Base-by-base conservation (phyloP, 64 coral and sea anemone species). In the Exaiptasia diaphana region DNA sequence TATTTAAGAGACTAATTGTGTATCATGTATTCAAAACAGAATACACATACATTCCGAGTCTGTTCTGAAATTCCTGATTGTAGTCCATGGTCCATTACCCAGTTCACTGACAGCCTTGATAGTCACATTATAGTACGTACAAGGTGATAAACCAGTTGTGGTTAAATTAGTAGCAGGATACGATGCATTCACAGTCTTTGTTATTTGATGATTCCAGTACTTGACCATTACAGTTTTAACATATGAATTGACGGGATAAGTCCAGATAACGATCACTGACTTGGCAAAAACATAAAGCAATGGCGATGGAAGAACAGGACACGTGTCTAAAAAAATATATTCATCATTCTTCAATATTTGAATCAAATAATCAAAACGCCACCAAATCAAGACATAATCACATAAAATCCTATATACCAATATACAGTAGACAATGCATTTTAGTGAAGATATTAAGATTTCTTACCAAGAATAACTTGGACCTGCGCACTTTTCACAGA, bases 11-110 rank as follows among this genome's bases (percentile, higher is more conserved):
- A 46, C 15, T 46, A 46, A 46, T 6, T 15, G 5, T 46, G 43
- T 46, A 46, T 8, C 15, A 15, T 46, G 5, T 46, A 46, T 46
- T 8, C 15, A 46, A 7, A 46, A 15, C 43, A 6, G 23, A 11
- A 1, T 4, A 1, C 14, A 52, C 71, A 28, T 59, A 79, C 85
- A 52, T 68, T 50, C 73, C 21, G 85, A 88, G 24, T 79, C 74
- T 22, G 85, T 88, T 37, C 20, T 88, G 31, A 88, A 59, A 6
- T 54, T 68, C 0, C 11, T n/a, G n/a, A 24, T 11, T 20, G 3
- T 14, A 44, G 74, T 88, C 85, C 85, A 88, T 13, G 39, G 9
- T 15, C 85, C 85, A 12, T 60, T 15, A 21, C 85, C 85, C 3
- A 88, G 61, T 35, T 28, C 0, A 25, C 85, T 88, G 33, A 79